Evolutionary conservation across 1,140 invertebrate genomes (phyloP).

Genomic region (Platorchestia sp.): DNA sequence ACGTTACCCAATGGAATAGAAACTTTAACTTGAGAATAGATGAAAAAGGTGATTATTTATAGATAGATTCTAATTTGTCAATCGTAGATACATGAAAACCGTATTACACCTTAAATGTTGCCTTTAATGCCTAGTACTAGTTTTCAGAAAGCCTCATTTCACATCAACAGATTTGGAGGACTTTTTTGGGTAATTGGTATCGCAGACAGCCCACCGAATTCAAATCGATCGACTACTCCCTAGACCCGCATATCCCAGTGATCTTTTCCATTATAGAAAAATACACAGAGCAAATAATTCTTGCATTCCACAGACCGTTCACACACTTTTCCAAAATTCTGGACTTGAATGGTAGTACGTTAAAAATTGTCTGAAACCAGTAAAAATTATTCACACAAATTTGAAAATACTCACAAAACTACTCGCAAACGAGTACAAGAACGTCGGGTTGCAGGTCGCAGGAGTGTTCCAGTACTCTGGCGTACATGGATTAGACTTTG

Average conservation of each 20-base stretch:
- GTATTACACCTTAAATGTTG: too few species aligned
- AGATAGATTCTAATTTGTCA: not conserved
- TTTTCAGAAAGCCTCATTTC: too few species aligned
- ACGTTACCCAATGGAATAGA: not conserved
- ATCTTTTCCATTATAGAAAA: too few species aligned
- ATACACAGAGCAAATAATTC: too few species aligned
- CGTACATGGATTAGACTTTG: not conserved
- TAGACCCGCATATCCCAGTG: too few species aligned
- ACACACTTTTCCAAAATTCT: not conserved
- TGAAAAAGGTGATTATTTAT: not conserved
- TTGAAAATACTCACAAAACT: not conserved
- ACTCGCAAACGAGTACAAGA: not conserved
- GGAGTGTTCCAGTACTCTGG: not conserved
- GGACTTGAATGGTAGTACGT: not conserved
- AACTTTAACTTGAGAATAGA: not conserved
- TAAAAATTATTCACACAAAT: not conserved
- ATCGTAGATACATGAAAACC: too few species aligned
- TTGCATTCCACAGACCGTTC: not conserved
- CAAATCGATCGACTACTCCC: not conserved
- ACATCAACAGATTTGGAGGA: too few species aligned
- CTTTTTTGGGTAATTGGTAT: not conserved
- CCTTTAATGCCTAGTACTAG: too few species aligned
- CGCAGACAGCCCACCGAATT: not conserved
- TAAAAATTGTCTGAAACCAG: not conserved
- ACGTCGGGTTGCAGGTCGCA: not conserved